These are phyloP conservation scores for Masticophis lateralis DNA, from an alignment of 2,797 vertebrate genomes.

Conservation along the genomic window DNA sequence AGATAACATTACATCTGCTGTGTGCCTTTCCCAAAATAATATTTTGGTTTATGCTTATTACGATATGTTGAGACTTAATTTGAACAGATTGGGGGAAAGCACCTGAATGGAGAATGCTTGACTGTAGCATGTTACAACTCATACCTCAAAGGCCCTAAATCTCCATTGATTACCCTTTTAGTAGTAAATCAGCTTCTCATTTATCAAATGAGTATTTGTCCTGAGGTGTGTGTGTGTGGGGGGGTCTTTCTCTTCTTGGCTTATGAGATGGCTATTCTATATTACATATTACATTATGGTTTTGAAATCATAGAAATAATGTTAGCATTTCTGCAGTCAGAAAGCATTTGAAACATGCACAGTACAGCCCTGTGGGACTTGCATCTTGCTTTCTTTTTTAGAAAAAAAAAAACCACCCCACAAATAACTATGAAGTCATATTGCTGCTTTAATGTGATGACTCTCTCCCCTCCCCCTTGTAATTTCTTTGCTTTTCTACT, in stretches of 20 bases:
- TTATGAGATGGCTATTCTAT: conserved; percentile 51
- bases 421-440: conserved; percentile 59
- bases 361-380: conserved; percentile 67
- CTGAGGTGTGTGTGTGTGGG: neutral
- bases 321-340: conserved; percentile 60
- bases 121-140: neutral
- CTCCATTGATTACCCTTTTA: conserved; percentile 72
- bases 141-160: conserved; percentile 23
- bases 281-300: conserved; percentile 48
- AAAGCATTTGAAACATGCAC: conserved; percentile 68
- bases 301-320: conserved; percentile 67
- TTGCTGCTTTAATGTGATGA: conserved; percentile 64
- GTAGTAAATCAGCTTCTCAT: conserved; percentile 68
- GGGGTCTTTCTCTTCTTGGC: conserved; percentile 57
- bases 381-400: neutral
- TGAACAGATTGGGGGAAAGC: neutral
- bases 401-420: neutral
- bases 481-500: conserved; percentile 33
- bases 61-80: neutral
- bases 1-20: conserved; percentile 33
- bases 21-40: neutral
- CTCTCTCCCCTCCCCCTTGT: conserved; percentile 48
- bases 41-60: neutral
- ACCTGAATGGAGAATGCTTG: neutral
- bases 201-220: conserved; percentile 62